These are phyloP conservation scores for Corynorhinus townsendii DNA, from an alignment of 2,113 vertebrate species.

Conservation along the genomic window DNA sequence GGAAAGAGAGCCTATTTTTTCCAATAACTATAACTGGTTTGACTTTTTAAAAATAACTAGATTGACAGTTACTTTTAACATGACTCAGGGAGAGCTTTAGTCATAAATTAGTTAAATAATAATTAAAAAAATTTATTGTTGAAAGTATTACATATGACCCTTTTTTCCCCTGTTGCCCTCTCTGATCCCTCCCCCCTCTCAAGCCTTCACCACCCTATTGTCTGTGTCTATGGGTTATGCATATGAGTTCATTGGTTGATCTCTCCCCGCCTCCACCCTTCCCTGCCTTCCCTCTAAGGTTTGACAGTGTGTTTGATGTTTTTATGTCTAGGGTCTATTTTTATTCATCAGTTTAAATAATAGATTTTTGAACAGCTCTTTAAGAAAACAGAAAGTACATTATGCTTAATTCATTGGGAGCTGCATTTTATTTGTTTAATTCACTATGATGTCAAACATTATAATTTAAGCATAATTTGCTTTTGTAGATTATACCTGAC, in stretches of 20 bases:
- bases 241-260: too few species aligned
- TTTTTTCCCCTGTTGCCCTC: too few species aligned
- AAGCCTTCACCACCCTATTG: too few species aligned
- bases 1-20: not conserved
- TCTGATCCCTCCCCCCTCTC: too few species aligned
- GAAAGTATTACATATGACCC: too few species aligned
- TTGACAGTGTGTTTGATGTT: too few species aligned
- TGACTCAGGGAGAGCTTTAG: not conserved
- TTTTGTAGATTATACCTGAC: constrained; percentile 29
- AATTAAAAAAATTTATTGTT: too few species aligned
- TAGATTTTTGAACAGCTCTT: constrained; percentile 21
- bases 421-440: constrained; percentile 33
- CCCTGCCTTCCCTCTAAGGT: too few species aligned
- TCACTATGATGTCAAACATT: constrained; percentile 21
- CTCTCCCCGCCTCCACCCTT: too few species aligned
- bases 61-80: constrained; percentile 1
- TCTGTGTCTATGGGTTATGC: too few species aligned
- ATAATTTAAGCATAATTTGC: constrained; percentile 28
- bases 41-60: not conserved
- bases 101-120: constrained; percentile 1
- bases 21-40: not conserved
- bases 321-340: too few species aligned
- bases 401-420: not conserved
- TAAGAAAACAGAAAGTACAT: constrained; percentile 2
- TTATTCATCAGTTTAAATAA: not conserved